Evolutionary conservation across 2,888 invertebrate species (phyloP).

Genomic region (Mythimna pallens): DNA sequence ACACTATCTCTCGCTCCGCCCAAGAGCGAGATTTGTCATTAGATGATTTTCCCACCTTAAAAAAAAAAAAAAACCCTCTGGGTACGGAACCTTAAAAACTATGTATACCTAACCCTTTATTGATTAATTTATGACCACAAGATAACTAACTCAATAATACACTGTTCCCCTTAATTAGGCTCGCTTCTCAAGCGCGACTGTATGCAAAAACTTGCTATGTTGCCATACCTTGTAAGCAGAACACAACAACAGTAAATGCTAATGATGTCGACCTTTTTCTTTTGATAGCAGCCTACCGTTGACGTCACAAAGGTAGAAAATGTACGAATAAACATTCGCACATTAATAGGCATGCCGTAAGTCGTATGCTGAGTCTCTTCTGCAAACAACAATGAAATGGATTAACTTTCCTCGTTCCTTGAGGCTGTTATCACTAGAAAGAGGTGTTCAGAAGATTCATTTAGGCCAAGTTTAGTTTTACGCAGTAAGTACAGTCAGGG

Average conservation of each 20-base stretch:
- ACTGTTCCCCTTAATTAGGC: slow-evolving; percentile 33
- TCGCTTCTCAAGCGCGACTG: slow-evolving; percentile 29
- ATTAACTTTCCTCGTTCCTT: slow-evolving; percentile 53
- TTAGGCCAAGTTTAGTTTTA: not conserved
- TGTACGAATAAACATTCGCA: slow-evolving; percentile 41
- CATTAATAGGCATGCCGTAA: slow-evolving; percentile 49
- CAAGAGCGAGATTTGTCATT: no score
- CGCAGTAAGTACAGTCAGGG: no score
- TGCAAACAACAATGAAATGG: slow-evolving; percentile 62
- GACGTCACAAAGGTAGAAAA: slow-evolving; percentile 48
- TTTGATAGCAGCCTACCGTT: slow-evolving; percentile 6
- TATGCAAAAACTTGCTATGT: slow-evolving; percentile 33
- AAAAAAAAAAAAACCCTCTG: no score
- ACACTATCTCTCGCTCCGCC: no score
- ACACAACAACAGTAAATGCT: slow-evolving; percentile 33
- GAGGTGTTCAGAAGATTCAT: slow-evolving; percentile 16
- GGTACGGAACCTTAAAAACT: no score
- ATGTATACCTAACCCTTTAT: not conserved
- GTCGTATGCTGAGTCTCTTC: slow-evolving; percentile 45
- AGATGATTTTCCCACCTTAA: no score
- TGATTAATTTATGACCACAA: not conserved
- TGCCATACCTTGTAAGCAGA: slow-evolving; percentile 22
- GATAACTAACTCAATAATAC: slow-evolving; percentile 8
- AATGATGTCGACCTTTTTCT: slow-evolving; percentile 47
- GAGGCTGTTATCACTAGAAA: not conserved